Percentiles rank a stretch among this genome's conserved stretches.
Evolutionary conservation across 1,140 invertebrate genomes (phyloP).

Genomic region (Anastatus disparis): DNA sequence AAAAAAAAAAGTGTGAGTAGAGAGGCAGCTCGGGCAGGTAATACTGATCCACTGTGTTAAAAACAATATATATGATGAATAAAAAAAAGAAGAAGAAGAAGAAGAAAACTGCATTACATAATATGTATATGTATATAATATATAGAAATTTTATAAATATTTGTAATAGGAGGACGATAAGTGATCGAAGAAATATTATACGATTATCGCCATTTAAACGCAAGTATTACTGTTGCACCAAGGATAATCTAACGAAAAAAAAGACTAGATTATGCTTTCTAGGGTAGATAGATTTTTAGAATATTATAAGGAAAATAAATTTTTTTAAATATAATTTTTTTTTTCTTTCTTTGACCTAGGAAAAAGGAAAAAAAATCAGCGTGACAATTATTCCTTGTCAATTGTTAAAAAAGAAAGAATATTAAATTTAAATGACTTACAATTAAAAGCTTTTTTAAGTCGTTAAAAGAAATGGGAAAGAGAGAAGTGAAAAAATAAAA

Average conservation of each 20-base stretch:
- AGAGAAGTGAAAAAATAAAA: too few species aligned
- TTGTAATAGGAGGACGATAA: constrained; percentile 47
- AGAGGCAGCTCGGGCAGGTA: constrained; percentile 60
- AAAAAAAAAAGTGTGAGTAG: constrained; percentile 48
- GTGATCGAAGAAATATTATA: constrained; percentile 37
- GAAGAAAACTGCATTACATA: constrained; percentile 35
- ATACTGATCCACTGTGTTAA: constrained; percentile 47
- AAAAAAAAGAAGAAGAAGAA: constrained; percentile 26
- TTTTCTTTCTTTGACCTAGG: constrained; percentile 23
- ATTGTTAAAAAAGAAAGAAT: constrained; percentile 26
- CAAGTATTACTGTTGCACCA: constrained; percentile 41
- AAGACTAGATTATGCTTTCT: constrained; percentile 45
- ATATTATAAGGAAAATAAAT: constrained; percentile 32
- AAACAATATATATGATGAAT: too few species aligned
- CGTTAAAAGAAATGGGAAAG: too few species aligned
- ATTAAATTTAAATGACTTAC: too few species aligned
- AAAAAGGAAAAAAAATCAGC: neutral
- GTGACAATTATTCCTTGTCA: constrained; percentile 6
- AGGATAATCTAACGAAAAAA: constrained; percentile 43
- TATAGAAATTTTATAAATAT: constrained; percentile 53
- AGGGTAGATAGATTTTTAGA: constrained; percentile 32
- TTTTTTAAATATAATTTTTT: constrained; percentile 23
- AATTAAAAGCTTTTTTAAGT: too few species aligned
- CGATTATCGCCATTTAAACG: constrained; percentile 40
- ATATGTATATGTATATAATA: constrained; percentile 45